A percentile compares a stretch with the other conserved stretches of the same genome.
Evolutionary conservation across 2,797 vertebrate species (phyloP).

Genomic region (Australoheros facetus): DNA sequence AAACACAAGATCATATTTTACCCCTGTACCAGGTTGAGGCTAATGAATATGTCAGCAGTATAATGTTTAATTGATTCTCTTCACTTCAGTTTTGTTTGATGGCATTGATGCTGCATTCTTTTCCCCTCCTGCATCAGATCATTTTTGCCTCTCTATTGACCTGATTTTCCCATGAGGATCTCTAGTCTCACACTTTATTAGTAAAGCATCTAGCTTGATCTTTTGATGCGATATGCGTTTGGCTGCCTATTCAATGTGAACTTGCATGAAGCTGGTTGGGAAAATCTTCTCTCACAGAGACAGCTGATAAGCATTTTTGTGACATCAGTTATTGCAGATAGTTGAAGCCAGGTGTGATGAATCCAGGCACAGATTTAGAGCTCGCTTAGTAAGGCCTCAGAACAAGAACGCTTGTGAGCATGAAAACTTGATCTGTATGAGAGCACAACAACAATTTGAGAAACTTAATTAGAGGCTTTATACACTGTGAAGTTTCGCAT

Average conservation of each 20-base stretch:
- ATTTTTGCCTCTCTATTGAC: constrained; percentile 23
- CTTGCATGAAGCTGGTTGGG: constrained; percentile 12
- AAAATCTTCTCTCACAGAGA: constrained; percentile 12
- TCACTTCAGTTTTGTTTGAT: background rate
- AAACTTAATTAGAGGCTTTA: constrained; percentile 30
- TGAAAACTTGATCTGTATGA: constrained; percentile 26
- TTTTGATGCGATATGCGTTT: constrained; percentile 19
- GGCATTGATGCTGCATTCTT: background rate
- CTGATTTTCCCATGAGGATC: constrained; percentile 34
- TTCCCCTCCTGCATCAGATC: background rate
- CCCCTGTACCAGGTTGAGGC: background rate
- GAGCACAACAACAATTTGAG: constrained; percentile 16
- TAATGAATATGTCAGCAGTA: background rate
- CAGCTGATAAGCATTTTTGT: constrained; percentile 3
- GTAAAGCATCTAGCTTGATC: constrained; percentile 33
- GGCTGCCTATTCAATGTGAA: constrained; percentile 26
- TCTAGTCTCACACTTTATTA: background rate
- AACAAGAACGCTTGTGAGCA: background rate
- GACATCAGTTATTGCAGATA: background rate
- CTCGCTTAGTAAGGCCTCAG: constrained; percentile 4
- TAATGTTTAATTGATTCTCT: constrained; percentile 7
- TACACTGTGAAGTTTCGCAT: constrained; percentile 6
- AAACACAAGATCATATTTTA: constrained; percentile 20
- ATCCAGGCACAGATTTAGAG: constrained; percentile 1
- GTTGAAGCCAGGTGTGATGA: constrained; percentile 9